These are phyloP conservation scores for Embiotoca jacksoni DNA, from an alignment of 2,113 vertebrate genomes.

Conservation along the genomic window DNA sequence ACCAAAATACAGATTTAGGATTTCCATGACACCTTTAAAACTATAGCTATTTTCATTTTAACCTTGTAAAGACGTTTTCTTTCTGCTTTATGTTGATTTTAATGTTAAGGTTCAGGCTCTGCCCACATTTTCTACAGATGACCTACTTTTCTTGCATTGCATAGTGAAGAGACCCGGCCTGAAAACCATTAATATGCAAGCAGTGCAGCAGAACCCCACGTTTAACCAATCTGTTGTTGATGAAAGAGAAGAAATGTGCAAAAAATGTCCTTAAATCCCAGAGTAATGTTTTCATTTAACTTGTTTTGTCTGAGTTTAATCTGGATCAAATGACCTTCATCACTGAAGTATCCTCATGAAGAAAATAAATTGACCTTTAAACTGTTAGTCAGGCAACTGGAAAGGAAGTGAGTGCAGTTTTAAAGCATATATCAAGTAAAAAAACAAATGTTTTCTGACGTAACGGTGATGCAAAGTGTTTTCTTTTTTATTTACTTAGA, in stretches of 20 bases:
- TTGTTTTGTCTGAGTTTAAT: too few relatives aligned
- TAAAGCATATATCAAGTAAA: not conserved
- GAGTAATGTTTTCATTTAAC: too few relatives aligned
- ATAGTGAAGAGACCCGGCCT: not conserved
- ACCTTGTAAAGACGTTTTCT: not conserved
- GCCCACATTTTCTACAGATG: constrained; percentile 27
- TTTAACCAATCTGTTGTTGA: too few relatives aligned
- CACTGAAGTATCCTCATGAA: not conserved
- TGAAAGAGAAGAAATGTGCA: too few relatives aligned
- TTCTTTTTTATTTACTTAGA: too few relatives aligned
- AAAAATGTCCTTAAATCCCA: too few relatives aligned
- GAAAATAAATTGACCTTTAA: not conserved
- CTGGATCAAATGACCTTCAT: too few relatives aligned
- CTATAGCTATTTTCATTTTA: not conserved
- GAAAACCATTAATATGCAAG: constrained; percentile 16
- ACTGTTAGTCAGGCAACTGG: too few relatives aligned
- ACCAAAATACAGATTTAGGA: constrained; percentile 46
- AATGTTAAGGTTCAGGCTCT: not conserved
- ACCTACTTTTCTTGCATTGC: constrained; percentile 21
- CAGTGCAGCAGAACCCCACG: not conserved
- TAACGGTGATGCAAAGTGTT: too few relatives aligned
- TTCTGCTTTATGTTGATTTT: not conserved
- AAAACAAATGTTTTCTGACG: not conserved
- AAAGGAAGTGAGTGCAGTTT: not conserved
- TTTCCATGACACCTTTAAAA: not conserved